Base-by-base conservation (phyloP, 2,797 vertebrate genomes). In the Scleropages formosus region DNA sequence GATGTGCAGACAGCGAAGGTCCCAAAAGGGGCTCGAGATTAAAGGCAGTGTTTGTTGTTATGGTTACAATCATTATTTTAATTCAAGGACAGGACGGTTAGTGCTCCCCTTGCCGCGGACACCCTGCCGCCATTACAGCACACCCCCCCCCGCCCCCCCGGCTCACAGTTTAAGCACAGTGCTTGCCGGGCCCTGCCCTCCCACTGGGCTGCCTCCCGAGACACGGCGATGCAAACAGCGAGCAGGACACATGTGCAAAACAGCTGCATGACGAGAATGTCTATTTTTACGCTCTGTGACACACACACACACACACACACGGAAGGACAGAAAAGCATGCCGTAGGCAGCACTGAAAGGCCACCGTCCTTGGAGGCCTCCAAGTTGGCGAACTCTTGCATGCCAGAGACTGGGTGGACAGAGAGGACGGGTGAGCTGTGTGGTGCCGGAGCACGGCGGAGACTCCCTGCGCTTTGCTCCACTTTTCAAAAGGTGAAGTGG, bases 401-500 rank as follows among this genome's bases (percentile, higher is more conserved):
- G n/a, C 49, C 49, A 70, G 46, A 24, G 49, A 15, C 68, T 20
- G 13, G 26, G 53, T 11, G 56, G 56, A 56, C 3, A 10, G 53
- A 56, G 18, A 56, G 18, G 59, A 75, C 10, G 24, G 62, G 74
- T 22, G 63, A n/a, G n/a, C n/a, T n/a, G n/a, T n/a, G n/a, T n/a
- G n/a, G n/a, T n/a, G 56, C 53, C 8, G 44, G 56, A 18, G 75
- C 74, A 47, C 60, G 15, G 73, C 72, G 75, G 80, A 84, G 67
- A 77, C 78, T 74, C 81, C 75, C 73, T 78, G 75, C 75, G 82
- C 81, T 73, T 63, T 87, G 88, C 81, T 88, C 88, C 80, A 88
- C 75, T 89, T 90, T 87, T 83, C 87, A 39, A 39, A 90, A 87
- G 89, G 84, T 87, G 86, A 88, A 73, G 78, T 73, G 31, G 78